Conservation (phyloP, 2,113 vertebrate genomes). For the Rissa tridactyla region DNA sequence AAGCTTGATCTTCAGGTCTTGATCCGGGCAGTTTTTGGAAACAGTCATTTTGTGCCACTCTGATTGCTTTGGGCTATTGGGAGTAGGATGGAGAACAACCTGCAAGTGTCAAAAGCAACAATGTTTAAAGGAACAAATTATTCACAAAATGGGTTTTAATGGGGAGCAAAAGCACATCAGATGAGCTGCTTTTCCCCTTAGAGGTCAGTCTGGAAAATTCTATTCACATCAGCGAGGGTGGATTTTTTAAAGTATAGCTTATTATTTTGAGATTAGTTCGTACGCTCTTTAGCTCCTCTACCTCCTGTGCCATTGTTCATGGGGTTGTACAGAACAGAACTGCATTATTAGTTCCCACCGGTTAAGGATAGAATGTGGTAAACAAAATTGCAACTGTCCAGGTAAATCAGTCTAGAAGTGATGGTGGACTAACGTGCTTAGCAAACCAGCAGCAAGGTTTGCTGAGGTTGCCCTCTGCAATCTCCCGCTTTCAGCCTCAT, state of each 20-base stretch:
- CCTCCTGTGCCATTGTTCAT: not conserved
- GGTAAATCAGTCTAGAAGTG: not conserved
- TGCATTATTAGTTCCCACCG: not conserved
- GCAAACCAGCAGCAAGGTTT: not conserved
- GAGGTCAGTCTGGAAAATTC: not conserved
- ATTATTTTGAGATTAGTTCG: not conserved
- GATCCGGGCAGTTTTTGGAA: conserved; percentile 95
- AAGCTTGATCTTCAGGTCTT: conserved; percentile 94
- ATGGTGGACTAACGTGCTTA: not conserved
- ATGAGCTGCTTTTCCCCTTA: not conserved
- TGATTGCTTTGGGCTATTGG: conserved; percentile 95
- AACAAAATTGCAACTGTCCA: not conserved
- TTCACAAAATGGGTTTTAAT: not conserved
- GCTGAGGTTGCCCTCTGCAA: not conserved
- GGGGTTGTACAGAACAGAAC: not conserved
- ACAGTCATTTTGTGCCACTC: conserved; percentile 97
- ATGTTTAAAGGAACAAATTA: not conserved
- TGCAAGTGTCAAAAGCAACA: conserved; percentile 59
- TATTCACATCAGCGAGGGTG: not conserved
- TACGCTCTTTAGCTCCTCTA: not conserved
- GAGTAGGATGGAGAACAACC: conserved; percentile 97
- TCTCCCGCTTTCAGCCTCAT: not conserved
- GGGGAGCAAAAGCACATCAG: not conserved
- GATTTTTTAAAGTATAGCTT: not conserved
- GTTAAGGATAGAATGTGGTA: not conserved